phyloP scores from a whole-genome alignment of 1,140 invertebrate genomes.

The Drosophila tani region DNA sequence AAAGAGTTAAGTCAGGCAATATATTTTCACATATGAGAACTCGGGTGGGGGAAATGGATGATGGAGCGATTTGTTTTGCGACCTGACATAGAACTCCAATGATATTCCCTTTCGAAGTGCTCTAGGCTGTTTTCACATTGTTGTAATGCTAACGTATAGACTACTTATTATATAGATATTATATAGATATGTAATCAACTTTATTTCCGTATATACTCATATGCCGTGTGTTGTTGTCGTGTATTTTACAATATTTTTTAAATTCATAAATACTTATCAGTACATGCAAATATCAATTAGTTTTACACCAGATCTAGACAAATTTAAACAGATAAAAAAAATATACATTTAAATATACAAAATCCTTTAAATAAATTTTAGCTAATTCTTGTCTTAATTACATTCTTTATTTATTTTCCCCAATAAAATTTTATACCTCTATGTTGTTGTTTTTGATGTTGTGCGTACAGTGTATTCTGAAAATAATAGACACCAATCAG shows the following conservation, averaged over 20 bases:
- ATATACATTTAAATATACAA: not conserved
- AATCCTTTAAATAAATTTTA: conserved; percentile 19
- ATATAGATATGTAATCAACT: conserved; percentile 14
- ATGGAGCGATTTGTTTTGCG: conserved; percentile 38
- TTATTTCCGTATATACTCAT: conserved; percentile 37
- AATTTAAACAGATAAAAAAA: conserved; percentile 19
- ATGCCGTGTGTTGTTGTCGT: conserved; percentile 45
- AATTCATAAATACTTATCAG: conserved; percentile 25
- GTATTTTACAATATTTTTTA: conserved; percentile 37
- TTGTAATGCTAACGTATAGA: conserved; percentile 17
- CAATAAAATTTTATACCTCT: conserved; percentile 75
- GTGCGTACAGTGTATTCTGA: conserved; percentile 60
- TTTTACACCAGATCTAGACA: not conserved
- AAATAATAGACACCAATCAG: conserved; percentile 36
- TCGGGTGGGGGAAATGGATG: conserved; percentile 2
- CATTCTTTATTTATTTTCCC: conserved; percentile 29
- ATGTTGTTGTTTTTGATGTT: conserved; percentile 80
- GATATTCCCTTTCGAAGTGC: not conserved
- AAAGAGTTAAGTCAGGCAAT: conserved; percentile 41
- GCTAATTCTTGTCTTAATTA: conserved; percentile 23
- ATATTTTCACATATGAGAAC: conserved; percentile 59
- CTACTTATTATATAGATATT: conserved; percentile 32
- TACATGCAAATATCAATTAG: conserved; percentile 5
- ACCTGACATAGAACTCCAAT: not conserved
- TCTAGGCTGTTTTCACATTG: not conserved